Conservation (phyloP, 2,113 vertebrate genomes). For the Oceanodroma tethys region DNA sequence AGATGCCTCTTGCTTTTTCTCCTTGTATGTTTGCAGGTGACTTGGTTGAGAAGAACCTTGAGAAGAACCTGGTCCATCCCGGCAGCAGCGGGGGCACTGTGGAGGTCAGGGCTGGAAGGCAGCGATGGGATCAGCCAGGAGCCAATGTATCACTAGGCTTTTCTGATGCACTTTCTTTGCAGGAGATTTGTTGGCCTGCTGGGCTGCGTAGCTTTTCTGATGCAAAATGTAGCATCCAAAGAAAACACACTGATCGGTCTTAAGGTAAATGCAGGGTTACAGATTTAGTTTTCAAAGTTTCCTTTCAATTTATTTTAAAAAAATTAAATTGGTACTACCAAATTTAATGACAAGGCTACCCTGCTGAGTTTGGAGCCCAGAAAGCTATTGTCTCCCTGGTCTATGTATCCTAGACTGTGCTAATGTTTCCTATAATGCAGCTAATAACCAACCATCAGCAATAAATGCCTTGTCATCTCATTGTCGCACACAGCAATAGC, state of each 20-base stretch:
- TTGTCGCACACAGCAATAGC: conserved; percentile 73
- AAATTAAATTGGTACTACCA: conserved; percentile 70
- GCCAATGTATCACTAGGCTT: background rate
- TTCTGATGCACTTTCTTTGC: background rate
- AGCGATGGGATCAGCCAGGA: background rate
- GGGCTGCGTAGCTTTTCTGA: background rate
- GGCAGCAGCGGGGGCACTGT: background rate
- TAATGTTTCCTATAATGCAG: conserved; percentile 80
- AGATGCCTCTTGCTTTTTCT: background rate
- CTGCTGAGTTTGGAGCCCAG: conserved; percentile 76
- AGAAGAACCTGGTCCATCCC: background rate
- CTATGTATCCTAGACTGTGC: conserved; percentile 69
- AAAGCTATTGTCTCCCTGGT: conserved; percentile 79
- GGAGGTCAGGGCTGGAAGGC: background rate
- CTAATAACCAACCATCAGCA: conserved; percentile 83
- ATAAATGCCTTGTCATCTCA: conserved; percentile 80
- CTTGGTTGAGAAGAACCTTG: background rate
- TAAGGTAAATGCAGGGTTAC: conserved; percentile 71
- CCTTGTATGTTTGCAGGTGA: rapidly evolving
- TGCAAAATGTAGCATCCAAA: background rate
- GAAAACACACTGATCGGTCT: conserved; percentile 38
- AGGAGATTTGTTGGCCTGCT: background rate
- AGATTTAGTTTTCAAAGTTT: conserved; percentile 73
- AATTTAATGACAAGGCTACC: conserved; percentile 79
- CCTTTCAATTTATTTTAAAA: conserved; percentile 59